Percentiles rank a stretch among this genome's conserved stretches.
Evolutionary conservation across 2,888 invertebrate species (phyloP).

Genomic region (Caenorhabditis parvicauda): DNA sequence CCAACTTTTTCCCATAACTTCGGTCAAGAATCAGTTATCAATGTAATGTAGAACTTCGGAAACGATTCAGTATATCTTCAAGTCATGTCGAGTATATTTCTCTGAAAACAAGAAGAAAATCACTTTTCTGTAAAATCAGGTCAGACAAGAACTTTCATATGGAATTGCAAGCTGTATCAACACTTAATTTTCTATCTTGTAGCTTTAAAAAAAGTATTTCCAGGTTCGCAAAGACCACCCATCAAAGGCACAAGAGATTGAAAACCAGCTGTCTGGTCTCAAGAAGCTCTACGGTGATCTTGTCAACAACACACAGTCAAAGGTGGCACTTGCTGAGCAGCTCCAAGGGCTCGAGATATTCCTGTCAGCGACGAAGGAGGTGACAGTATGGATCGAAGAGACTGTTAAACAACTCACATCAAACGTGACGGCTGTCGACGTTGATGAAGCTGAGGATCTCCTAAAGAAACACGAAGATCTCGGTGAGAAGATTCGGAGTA

Average conservation of each 20-base stretch:
- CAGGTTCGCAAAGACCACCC: slow-evolving; percentile 92
- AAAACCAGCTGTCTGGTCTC: slow-evolving; percentile 79
- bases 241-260: slow-evolving; percentile 81
- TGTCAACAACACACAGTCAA: slow-evolving; percentile 76
- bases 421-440: slow-evolving; percentile 64
- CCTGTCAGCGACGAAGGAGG: slow-evolving; percentile 65
- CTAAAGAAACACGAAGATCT: slow-evolving; percentile 87
- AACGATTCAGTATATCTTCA: too few relatives aligned
- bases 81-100: too few relatives aligned
- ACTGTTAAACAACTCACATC: slow-evolving; percentile 41
- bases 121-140: too few relatives aligned
- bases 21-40: too few relatives aligned
- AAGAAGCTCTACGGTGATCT: slow-evolving; percentile 84
- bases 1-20: too few relatives aligned
- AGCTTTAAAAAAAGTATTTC: too few relatives aligned
- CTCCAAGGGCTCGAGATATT: slow-evolving; percentile 91
- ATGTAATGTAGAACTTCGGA: too few relatives aligned
- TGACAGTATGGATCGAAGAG: slow-evolving; percentile 43
- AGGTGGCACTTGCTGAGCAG: slow-evolving; percentile 82
- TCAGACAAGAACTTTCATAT: too few relatives aligned
- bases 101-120: too few relatives aligned
- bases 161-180: too few relatives aligned
- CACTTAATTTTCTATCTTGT: too few relatives aligned
- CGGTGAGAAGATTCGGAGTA: slow-evolving; percentile 70
- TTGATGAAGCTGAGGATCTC: slow-evolving; percentile 85